A percentile compares a stretch with the other conserved stretches of the same genome.
These are phyloP conservation scores for Valencia hispanica DNA, from an alignment of 2,797 vertebrate genomes.

Conservation along the genomic window DNA sequence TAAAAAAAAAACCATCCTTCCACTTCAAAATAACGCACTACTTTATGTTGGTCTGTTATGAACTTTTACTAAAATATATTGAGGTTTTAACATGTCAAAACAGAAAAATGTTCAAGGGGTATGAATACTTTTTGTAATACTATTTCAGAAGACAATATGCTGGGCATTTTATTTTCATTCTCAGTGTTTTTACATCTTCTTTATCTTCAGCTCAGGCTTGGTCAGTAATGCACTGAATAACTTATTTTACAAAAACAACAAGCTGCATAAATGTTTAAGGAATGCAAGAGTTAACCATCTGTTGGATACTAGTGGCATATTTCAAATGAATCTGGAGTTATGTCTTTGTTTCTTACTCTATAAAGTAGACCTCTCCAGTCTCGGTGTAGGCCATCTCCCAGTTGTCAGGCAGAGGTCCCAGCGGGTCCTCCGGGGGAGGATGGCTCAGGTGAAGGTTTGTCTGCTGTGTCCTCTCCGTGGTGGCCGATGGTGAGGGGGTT, in stretches of 20 bases:
- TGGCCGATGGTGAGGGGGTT: conserved; percentile 85
- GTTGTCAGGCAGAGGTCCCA: conserved; percentile 97
- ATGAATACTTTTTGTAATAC: not conserved
- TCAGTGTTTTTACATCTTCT: not conserved
- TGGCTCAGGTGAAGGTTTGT: conserved; percentile 90
- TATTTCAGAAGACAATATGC: not conserved
- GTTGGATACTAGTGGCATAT: not conserved
- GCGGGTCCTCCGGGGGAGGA: conserved; percentile 93
- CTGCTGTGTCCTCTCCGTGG: conserved; percentile 97
- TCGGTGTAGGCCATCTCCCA: conserved; percentile 99
- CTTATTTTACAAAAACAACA: not conserved
- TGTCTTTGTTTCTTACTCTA: conserved; percentile 87
- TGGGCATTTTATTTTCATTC: not conserved
- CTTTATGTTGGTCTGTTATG: not conserved
- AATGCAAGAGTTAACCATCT: not conserved
- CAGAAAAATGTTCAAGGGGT: not conserved
- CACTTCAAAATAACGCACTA: not conserved
- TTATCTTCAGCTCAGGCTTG: not conserved
- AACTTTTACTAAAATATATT: not conserved
- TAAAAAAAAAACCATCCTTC: not conserved
- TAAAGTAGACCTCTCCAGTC: conserved; percentile 99
- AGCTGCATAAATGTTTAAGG: not conserved
- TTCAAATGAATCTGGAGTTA: not conserved
- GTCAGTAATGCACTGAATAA: not conserved
- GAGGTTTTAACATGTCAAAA: not conserved